Evolutionary conservation across 2,797 vertebrate genomes (phyloP), one percentile per base, ranked within the genome.

Genomic region (Novumbra hubbsi): DNA sequence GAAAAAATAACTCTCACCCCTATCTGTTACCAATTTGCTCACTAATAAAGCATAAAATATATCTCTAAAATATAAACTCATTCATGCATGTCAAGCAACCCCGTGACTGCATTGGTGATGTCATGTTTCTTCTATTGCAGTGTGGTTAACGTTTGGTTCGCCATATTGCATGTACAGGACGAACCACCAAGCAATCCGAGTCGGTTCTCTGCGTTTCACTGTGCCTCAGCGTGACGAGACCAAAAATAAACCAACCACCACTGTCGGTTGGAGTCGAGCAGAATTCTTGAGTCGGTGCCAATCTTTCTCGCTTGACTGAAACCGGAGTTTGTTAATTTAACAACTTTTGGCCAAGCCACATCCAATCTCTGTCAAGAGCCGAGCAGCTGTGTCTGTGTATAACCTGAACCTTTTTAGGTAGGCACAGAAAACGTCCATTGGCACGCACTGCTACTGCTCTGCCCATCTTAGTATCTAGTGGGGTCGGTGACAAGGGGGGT

Each of bases 271-370:
- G 19, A 38, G 9, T 38, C 21, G 68, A 67, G 32, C n/a, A 17
- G 24, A 30, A 57, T 74, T 68, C 62, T 69, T 78, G 70, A 78
- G 30, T 52, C n/a, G 27, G 41, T 57, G 67, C 78, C 71, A 73
- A 69, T 70, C 50, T 28, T 49, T 70, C 60, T 81, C 73, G 27
- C 64, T 75, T 68, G 7, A 81, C 73, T 73, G 71, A 77, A 81
- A 78, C 68, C 68, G 70, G 65, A 78, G 70, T 78, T 78, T 76
- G 62, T 73, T 71, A 73, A 73, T 75, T 81, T 78, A 78, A 78
- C 65, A 45, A 63, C 71, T 49, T 48, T 60, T 76, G 79, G 79
- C 79, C 38, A 17, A 16, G 48, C 17, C 72, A 70, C 73, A 55
- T 71, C 24, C 15, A 30, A 48, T 70, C 48, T 64, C 49, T 27